phyloP scores from a whole-genome alignment of 2,113 vertebrate species.

The Rhabdornis inornatus region DNA sequence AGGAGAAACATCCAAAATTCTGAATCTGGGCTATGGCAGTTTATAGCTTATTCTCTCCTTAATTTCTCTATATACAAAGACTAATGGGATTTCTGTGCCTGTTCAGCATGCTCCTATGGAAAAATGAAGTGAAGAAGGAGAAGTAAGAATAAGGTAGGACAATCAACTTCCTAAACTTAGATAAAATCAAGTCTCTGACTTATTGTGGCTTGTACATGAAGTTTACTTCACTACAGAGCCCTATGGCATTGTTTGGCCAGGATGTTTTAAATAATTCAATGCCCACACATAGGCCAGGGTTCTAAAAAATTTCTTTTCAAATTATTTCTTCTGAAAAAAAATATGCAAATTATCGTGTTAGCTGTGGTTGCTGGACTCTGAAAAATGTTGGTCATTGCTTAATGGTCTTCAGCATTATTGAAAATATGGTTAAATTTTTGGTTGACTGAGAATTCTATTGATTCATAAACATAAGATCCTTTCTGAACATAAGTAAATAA shows the following conservation, averaged over 20 bases:
- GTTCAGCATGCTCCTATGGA: not conserved
- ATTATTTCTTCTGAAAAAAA: not conserved
- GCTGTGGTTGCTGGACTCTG: not conserved
- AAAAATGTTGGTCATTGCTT: not conserved
- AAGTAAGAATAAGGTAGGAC: no score
- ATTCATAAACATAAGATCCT: not conserved
- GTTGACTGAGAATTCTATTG: not conserved
- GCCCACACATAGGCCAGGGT: no score
- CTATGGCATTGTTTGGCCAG: no score
- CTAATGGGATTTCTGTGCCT: not conserved
- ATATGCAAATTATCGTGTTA: accelerated
- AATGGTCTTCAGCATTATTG: not conserved
- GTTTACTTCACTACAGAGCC: no score
- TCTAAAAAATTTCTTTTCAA: no score
- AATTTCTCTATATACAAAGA: not conserved
- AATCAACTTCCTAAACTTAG: no score
- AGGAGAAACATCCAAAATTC: not conserved
- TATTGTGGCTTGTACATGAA: no score
- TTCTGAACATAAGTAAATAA: not conserved
- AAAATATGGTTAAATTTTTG: not conserved
- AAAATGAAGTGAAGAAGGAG: not conserved
- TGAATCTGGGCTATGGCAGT: not conserved
- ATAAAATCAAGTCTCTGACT: no score
- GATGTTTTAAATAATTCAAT: no score
- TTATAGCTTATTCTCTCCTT: not conserved